These are phyloP conservation scores for Ypsolopha sequella DNA, from an alignment of 2,888 invertebrate species.

Conservation along the genomic window DNA sequence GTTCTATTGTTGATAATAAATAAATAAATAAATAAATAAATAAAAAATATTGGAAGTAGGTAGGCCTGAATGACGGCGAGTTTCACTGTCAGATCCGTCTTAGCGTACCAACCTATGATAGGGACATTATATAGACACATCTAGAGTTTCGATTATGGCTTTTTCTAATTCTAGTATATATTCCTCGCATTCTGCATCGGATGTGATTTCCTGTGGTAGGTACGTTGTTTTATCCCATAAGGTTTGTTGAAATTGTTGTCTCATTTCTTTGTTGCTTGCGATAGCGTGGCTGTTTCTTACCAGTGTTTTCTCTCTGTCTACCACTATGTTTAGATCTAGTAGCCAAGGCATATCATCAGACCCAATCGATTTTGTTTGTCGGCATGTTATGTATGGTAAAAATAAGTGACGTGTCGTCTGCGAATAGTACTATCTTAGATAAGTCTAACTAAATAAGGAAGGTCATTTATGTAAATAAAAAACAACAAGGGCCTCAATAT, in stretches of 20 bases:
- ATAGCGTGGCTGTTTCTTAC: background rate
- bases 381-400: background rate
- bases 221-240: background rate
- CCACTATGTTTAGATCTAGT: background rate
- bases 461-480: too few species aligned
- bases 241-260: background rate
- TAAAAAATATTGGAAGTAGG: background rate
- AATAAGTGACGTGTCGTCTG: too few species aligned
- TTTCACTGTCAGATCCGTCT: background rate
- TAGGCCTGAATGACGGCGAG: background rate
- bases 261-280: background rate
- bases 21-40: too few species aligned
- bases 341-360: slow-evolving; percentile 1
- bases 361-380: background rate
- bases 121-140: slow-evolving; percentile 1
- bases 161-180: background rate
- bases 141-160: background rate
- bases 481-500: too few species aligned
- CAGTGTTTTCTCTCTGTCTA: background rate
- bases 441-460: too few species aligned
- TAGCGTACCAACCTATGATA: background rate
- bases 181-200: background rate
- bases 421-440: too few species aligned
- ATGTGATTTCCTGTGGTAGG: background rate
- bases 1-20: too few species aligned